Base-by-base conservation (phyloP, 1,140 invertebrate genomes). In the Dolichoris vasculosae region DNA sequence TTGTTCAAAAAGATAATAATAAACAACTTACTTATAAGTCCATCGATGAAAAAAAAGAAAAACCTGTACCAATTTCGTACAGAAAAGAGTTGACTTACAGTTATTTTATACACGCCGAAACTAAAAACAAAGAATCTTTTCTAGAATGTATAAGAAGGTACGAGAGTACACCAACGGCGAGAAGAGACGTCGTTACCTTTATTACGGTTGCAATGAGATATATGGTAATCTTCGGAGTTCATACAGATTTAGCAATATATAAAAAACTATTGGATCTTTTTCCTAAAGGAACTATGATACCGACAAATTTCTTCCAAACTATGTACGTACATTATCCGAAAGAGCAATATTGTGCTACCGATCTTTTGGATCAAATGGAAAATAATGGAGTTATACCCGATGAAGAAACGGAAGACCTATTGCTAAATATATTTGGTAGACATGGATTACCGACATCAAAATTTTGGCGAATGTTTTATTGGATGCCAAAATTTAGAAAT, bases 401-500 rank as follows among this genome's bases (percentile, higher is more conserved):
- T 92, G 93, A 94, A 75, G 98, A 99, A 92, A 95, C 98, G 91
- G 96, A 98, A 89, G 93, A 95, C 83, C 96, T 98, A 89, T 91
- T 99, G 0, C 87, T 96, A 15, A 97, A 96, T 89, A 95, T 96
- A 64, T 99, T 99, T 94, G 98, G 98, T 0, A 93, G 94, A 83
- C 94, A 96, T 88, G 96, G 96, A 20, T 95, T 96, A 90, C 97
- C 97, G 0, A 91, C 98, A 23, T 93, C 97, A 85, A 99, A 98
- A 91, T 97, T 95, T 90, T 96, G 96, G 94, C 94, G 98, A 73
- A 98, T 99, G 97, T 96, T 98, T 94, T 99, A 99, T 90, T 99
- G 99, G 99, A 97, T 99, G 96, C 98, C 98, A 7, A 99, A 99
- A 92, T 98, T 99, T 89, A 97, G 96, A 90, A 96, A 99, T 92